Conservation (phyloP, 2,797 vertebrate species). For the Steatocranus sp. region DNA sequence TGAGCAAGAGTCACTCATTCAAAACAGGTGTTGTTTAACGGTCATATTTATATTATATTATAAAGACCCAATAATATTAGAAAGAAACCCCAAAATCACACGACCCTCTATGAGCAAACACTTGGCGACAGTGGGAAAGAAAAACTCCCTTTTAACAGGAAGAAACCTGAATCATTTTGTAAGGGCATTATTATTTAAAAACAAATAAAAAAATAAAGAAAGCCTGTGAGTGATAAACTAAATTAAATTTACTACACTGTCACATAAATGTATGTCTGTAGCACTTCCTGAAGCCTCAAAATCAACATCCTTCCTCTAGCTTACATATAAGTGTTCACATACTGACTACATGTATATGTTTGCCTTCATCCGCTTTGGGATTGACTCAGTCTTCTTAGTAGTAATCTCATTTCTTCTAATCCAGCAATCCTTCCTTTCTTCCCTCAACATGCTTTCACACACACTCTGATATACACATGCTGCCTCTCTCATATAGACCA, state of each 20-base stretch:
- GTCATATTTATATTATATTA: neutral
- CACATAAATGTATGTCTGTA: neutral
- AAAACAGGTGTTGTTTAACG: neutral
- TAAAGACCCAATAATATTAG: neutral
- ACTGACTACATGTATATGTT: neutral
- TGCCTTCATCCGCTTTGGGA: slow-evolving; percentile 52
- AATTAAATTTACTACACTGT: neutral
- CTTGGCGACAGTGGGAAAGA: too few species aligned
- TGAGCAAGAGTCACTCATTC: neutral
- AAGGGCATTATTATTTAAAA: neutral
- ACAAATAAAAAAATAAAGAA: neutral
- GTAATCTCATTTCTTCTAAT: slow-evolving; percentile 76
- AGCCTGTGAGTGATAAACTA: neutral
- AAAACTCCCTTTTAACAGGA: too few species aligned
- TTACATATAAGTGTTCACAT: neutral
- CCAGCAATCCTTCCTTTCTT: neutral
- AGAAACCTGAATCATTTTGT: rapidly evolving
- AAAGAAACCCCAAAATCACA: neutral
- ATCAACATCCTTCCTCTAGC: neutral
- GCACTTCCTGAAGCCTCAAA: neutral
- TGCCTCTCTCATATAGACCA: slow-evolving; percentile 34
- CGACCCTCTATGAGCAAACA: neutral
- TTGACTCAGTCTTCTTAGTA: slow-evolving; percentile 61
- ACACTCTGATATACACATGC: slow-evolving; percentile 25
- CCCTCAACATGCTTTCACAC: neutral